phyloP scores from a whole-genome alignment of 2,797 vertebrate genomes.

The Sebastes paucispinis region DNA sequence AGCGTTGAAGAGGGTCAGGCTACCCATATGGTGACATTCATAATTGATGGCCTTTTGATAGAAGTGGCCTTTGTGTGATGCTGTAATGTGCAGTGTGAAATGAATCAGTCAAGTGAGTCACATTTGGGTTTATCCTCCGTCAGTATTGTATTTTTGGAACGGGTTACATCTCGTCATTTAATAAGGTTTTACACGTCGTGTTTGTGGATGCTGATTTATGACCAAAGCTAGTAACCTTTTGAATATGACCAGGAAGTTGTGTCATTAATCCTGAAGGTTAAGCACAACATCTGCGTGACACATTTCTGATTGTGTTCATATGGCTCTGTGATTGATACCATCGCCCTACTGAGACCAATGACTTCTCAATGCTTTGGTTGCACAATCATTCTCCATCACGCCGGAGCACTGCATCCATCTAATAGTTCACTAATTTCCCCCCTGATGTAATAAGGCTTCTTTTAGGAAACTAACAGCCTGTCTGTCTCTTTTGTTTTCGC shows the following conservation, averaged over 20 bases:
- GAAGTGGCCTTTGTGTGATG: constrained; percentile 46
- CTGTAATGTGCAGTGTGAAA: constrained; percentile 48
- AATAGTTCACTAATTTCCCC: constrained; percentile 68
- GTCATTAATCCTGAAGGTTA: constrained; percentile 59
- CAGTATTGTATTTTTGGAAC: constrained; percentile 18
- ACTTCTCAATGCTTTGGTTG: constrained; percentile 60
- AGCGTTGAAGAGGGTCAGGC: constrained; percentile 33
- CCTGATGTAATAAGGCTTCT: constrained; percentile 65
- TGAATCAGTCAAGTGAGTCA: constrained; percentile 21
- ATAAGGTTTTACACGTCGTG: background rate
- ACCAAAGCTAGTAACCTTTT: constrained; percentile 26
- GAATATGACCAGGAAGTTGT: constrained; percentile 5
- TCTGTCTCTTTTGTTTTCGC: constrained; percentile 1
- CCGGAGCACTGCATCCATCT: constrained; percentile 71
- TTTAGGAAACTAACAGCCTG: constrained; percentile 39
- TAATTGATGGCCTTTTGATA: constrained; percentile 70
- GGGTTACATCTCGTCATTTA: background rate
- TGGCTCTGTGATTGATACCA: constrained; percentile 64
- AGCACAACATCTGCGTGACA: constrained; percentile 34
- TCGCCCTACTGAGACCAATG: constrained; percentile 60
- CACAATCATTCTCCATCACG: constrained; percentile 67
- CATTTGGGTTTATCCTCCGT: constrained; percentile 11
- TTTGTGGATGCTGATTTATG: constrained; percentile 1
- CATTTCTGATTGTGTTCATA: constrained; percentile 60
- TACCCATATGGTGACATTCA: constrained; percentile 60